Evolutionary conservation across 1,140 invertebrate genomes (phyloP).

Genomic region (Apocrypta bakeri): DNA sequence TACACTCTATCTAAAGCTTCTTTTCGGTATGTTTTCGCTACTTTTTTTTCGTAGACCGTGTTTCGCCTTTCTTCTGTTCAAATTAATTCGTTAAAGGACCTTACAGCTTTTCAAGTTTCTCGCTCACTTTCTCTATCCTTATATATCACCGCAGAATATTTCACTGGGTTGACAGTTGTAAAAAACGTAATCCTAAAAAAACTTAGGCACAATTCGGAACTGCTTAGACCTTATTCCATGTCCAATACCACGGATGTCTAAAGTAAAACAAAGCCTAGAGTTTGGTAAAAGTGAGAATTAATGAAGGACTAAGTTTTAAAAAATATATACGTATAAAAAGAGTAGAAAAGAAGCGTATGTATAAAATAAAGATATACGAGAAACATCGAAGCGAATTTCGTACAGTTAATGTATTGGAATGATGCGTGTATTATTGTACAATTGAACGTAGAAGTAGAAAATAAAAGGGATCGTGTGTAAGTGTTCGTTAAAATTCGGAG

Average conservation of each 20-base stretch:
- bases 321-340: too few relatives aligned
- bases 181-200: slow-evolving; percentile 70
- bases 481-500: not conserved
- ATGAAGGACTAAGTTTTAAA: too few relatives aligned
- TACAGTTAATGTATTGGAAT: too few relatives aligned
- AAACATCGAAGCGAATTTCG: too few relatives aligned
- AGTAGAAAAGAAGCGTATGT: too few relatives aligned
- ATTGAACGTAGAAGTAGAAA: too few relatives aligned
- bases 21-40: slow-evolving; percentile 36
- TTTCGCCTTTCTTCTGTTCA: not conserved
- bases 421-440: too few relatives aligned
- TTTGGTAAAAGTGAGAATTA: too few relatives aligned
- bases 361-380: too few relatives aligned
- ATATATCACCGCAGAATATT: slow-evolving; percentile 21
- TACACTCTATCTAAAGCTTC: too few relatives aligned
- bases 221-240: slow-evolving; percentile 67
- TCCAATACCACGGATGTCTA: slow-evolving; percentile 15
- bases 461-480: too few relatives aligned
- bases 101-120: not conserved
- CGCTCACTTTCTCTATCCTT: not conserved
- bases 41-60: not conserved
- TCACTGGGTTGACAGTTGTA: slow-evolving; percentile 62
- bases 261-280: not conserved
- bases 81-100: not conserved
- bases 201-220: slow-evolving; percentile 75